Conservation (phyloP, 2,888 invertebrate species). For the Papilio protenor region DNA sequence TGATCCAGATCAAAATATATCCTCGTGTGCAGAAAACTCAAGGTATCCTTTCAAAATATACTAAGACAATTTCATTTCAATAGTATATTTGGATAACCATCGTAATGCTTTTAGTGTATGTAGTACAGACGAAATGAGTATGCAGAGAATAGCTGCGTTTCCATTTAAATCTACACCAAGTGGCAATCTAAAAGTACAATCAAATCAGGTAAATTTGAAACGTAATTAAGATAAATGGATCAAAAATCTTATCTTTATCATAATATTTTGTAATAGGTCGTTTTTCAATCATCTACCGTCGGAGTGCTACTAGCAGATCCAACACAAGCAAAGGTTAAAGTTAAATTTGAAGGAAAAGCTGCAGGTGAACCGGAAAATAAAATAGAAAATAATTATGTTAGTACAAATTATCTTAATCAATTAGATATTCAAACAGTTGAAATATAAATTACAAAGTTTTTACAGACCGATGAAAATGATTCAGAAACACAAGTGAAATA, state of each 20-base stretch:
- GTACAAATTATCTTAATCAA: slow-evolving; percentile 44
- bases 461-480: slow-evolving; percentile 57
- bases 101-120: slow-evolving; percentile 57
- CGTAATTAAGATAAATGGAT: neutral
- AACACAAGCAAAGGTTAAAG: slow-evolving; percentile 86
- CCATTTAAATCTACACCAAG: slow-evolving; percentile 88
- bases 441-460: neutral
- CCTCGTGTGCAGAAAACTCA: slow-evolving; percentile 69
- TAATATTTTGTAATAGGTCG: slow-evolving; percentile 76
- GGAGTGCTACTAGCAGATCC: slow-evolving; percentile 88
- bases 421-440: neutral
- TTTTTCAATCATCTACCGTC: slow-evolving; percentile 87
- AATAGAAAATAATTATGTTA: slow-evolving; percentile 56
- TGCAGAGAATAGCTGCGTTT: slow-evolving; percentile 75
- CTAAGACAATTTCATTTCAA: neutral
- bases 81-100: neutral
- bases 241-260: neutral
- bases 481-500: slow-evolving; percentile 60
- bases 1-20: slow-evolving; percentile 58
- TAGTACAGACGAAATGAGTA: slow-evolving; percentile 61
- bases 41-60: slow-evolving; percentile 57
- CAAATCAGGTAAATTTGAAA: slow-evolving; percentile 83
- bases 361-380: slow-evolving; percentile 63
- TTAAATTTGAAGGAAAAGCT: slow-evolving; percentile 77
- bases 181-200: slow-evolving; percentile 88